Conservation (phyloP, 2,797 vertebrate genomes). For the Decapterus maruadsi region DNA sequence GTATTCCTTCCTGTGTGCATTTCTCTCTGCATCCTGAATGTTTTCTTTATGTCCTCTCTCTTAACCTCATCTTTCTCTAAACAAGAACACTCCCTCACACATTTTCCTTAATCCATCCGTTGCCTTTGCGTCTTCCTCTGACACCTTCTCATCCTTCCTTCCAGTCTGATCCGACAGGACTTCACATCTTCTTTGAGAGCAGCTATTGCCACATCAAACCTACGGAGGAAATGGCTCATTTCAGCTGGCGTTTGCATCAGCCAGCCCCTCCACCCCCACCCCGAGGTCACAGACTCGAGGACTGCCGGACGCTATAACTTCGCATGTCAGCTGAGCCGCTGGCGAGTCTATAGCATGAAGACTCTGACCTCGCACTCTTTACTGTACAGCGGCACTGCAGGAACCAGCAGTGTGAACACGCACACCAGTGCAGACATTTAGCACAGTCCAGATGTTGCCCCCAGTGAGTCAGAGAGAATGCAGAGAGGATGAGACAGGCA, state of each 20-base stretch:
- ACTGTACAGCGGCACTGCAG: not conserved
- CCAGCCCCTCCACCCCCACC: constrained; percentile 7
- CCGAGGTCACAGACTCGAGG: constrained; percentile 41
- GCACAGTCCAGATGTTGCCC: constrained; percentile 71
- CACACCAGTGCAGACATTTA: constrained; percentile 18
- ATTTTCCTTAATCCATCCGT: constrained; percentile 16
- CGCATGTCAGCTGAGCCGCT: constrained; percentile 59
- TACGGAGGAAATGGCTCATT: constrained; percentile 53
- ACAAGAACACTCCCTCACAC: constrained; percentile 21
- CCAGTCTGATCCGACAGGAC: constrained; percentile 7
- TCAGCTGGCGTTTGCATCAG: constrained; percentile 52
- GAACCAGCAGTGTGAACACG: not conserved
- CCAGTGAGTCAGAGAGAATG: constrained; percentile 73
- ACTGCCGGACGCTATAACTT: constrained; percentile 36
- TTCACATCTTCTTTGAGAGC: constrained; percentile 41
- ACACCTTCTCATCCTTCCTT: constrained; percentile 22
- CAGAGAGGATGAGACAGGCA: constrained; percentile 63
- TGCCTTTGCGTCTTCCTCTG: not conserved
- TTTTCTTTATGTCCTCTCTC: not conserved
- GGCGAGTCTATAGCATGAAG: constrained; percentile 30
- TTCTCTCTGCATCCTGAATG: not conserved
- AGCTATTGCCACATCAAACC: constrained; percentile 25
- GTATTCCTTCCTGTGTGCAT: not conserved
- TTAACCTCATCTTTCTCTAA: constrained; percentile 11
- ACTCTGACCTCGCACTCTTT: constrained; percentile 44